Base-by-base conservation (phyloP, 2,888 invertebrate species). In the Epinotia bilunana region DNA sequence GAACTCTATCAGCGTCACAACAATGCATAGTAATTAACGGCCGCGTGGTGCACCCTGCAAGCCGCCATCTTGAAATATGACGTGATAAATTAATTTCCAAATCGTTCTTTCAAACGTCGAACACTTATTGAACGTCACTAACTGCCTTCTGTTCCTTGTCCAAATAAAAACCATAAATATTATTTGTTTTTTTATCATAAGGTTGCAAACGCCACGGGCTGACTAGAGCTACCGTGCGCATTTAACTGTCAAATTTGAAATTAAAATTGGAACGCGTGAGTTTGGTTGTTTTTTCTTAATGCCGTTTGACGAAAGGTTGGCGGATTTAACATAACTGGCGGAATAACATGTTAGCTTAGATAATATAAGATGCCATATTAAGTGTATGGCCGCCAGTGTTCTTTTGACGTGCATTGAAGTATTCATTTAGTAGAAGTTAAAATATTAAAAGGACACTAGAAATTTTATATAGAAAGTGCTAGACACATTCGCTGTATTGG, bases 21-120 rank as follows among this genome's bases (percentile, higher is more conserved):
- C 86, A 85, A 85, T 86, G 81, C 82, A 79, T 53, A 53, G 80
- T 90, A 91, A 92, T 91, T 91, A 90, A 87, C 87, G 83, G 81
- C 78, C 78, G 62, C 76, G 77, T 74, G 81, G 79, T 68, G 80
- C 83, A 79, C 82, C 83, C 83, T 81, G 74, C 60, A 74, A 60
- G 61, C 86, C 84, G 87, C 88, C 90, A 90, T 91, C 81, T 90
- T 87, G 86, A 85, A 87, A 86, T 89, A 92, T 87, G 86, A 83
- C 86, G 84, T 81, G 80, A 81, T 92, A 92, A 91, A 89, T 90
- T 91, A 85, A 87, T 83, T 83, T 87, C 82, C 80, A 83, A 90
- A 92, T 90, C 87, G 86, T 91, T 89, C 90, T 90, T 91, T 91
- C 89, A 91, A 84, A 90, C 82, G 91, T 92, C 91, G 85, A 86